These are phyloP conservation scores for Allolobophora icterica DNA, from an alignment of 2,888 invertebrate species.

Conservation along the genomic window DNA sequence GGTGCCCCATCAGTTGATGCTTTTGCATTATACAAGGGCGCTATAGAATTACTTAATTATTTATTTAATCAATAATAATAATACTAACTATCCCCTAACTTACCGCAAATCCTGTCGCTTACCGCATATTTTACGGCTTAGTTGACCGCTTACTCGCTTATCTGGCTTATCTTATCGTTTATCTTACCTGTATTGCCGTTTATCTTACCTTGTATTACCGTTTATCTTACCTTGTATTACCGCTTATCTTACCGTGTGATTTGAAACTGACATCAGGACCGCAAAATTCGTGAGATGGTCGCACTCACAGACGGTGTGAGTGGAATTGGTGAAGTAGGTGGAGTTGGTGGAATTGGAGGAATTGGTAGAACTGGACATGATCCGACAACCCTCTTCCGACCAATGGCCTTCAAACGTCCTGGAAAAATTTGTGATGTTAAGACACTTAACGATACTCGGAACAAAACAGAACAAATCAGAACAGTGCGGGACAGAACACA, in stretches of 20 bases:
- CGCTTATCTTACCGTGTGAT: background rate
- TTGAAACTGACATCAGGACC: conserved; percentile 54
- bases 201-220: no score
- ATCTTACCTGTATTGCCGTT: background rate
- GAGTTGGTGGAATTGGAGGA: conserved; percentile 50
- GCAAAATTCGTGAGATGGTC: conserved; percentile 64
- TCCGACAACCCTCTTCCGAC: conserved; percentile 45
- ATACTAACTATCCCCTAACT: no score
- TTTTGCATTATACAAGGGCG: no score
- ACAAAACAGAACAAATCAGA: no score
- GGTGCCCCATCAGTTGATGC: no score
- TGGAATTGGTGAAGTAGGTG: conserved; percentile 50
- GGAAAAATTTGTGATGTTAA: background rate
- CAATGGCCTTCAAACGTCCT: conserved; percentile 46
- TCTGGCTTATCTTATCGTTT: background rate
- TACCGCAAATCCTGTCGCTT: background rate
- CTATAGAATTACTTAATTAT: no score
- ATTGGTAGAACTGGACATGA: conserved; percentile 49
- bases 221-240: no score
- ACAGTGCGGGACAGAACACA: no score
- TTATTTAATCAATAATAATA: no score
- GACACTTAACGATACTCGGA: no score
- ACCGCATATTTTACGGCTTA: background rate
- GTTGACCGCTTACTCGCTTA: background rate
- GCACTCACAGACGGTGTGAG: conserved; percentile 60